Evolutionary conservation across 1,140 invertebrate genomes (phyloP).

Genomic region (Sesamia nonagrioides): DNA sequence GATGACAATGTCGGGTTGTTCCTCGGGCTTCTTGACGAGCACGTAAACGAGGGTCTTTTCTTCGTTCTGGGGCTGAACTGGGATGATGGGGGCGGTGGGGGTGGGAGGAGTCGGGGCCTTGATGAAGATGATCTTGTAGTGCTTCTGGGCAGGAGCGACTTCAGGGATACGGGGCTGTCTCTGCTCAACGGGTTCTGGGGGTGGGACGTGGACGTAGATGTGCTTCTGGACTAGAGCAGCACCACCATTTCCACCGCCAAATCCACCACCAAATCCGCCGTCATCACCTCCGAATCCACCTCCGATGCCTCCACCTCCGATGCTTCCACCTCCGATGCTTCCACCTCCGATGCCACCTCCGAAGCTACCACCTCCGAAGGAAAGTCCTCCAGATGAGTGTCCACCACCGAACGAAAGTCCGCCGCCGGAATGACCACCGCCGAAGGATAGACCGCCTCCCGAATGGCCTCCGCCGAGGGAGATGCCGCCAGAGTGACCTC

Average conservation of each 20-base stretch:
- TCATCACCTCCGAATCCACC: slow-evolving; percentile 62
- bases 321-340: slow-evolving; percentile 57
- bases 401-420: slow-evolving; percentile 64
- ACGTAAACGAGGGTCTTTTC: slow-evolving; percentile 97
- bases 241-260: too few relatives aligned
- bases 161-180: slow-evolving; percentile 87
- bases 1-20: slow-evolving; percentile 92
- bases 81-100: slow-evolving; percentile 92
- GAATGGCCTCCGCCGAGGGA: slow-evolving; percentile 60
- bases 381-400: too few relatives aligned
- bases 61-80: slow-evolving; percentile 93
- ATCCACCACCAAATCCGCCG: slow-evolving; percentile 77
- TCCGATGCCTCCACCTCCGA: slow-evolving; percentile 54
- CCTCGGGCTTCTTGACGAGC: slow-evolving; percentile 94
- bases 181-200: slow-evolving; percentile 89
- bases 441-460: slow-evolving; percentile 56
- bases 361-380: slow-evolving; percentile 53
- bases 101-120: slow-evolving; percentile 94
- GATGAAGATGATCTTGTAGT: slow-evolving; percentile 96
- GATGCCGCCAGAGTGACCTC: slow-evolving; percentile 53
- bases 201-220: slow-evolving; percentile 88
- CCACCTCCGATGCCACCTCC: slow-evolving; percentile 56
- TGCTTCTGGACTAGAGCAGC: slow-evolving; percentile 86
- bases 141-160: slow-evolving; percentile 91
- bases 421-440: slow-evolving; percentile 67